phyloP scores from a whole-genome alignment of 2,113 vertebrate genomes.

The Calonectris borealis region DNA sequence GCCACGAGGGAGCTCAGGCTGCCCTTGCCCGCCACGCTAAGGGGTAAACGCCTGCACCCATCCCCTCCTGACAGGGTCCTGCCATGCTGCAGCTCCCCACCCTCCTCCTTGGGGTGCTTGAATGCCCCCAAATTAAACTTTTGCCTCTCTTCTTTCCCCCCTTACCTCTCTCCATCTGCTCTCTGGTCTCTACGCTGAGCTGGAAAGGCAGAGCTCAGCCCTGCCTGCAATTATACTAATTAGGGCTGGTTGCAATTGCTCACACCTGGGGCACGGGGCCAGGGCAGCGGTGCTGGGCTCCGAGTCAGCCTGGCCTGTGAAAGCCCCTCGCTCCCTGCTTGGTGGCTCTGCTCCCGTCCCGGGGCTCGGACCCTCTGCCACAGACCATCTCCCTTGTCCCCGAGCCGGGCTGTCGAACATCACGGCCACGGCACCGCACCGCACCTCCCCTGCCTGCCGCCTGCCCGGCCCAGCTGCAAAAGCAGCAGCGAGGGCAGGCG shows the following conservation, averaged over 20 bases:
- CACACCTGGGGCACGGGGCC: not conserved
- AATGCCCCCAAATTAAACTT: not conserved
- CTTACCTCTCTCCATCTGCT: not conserved
- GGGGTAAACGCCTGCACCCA: not conserved
- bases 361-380: not conserved
- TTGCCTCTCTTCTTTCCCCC: no score
- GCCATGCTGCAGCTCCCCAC: not conserved
- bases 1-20: accelerated
- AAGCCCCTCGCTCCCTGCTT: not conserved
- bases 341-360: not conserved
- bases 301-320: not conserved
- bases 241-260: not conserved
- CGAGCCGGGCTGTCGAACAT: accelerated
- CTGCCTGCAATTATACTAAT: not conserved
- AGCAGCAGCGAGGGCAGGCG: not conserved
- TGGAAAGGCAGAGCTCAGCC: not conserved
- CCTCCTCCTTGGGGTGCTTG: not conserved
- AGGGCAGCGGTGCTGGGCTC: not conserved
- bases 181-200: accelerated
- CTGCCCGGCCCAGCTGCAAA: not conserved
- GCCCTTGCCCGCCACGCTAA: not conserved
- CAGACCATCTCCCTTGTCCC: not conserved
- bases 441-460: not conserved
- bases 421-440: accelerated
- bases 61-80: not conserved